phyloP scores from a whole-genome alignment of 2,113 vertebrate species.

The Tachysurus vachellii region DNA sequence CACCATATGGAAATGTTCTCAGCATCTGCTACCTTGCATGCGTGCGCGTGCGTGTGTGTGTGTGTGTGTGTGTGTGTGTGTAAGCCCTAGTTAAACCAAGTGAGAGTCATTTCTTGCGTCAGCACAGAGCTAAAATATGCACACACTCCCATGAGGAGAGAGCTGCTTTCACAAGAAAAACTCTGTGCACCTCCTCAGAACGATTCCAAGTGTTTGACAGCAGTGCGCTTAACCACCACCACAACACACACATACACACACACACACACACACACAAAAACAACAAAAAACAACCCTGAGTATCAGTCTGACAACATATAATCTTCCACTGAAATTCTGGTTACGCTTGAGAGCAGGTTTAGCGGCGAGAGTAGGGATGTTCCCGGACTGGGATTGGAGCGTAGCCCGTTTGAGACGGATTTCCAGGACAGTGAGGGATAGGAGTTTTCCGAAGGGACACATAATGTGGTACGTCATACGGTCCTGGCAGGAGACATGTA shows the following conservation, averaged over 20 bases:
- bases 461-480: constrained; percentile 24
- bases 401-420: constrained; percentile 47
- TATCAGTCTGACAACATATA: not conserved
- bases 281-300: not conserved
- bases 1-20: constrained; percentile 27
- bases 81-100: constrained; percentile 33
- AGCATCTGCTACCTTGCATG: constrained; percentile 28
- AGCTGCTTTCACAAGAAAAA: constrained; percentile 24
- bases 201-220: not conserved
- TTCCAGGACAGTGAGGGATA: constrained; percentile 65
- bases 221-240: not conserved
- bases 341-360: not conserved
- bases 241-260: not conserved
- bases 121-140: constrained; percentile 46
- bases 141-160: constrained; percentile 39
- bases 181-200: not conserved
- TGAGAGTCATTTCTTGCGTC: constrained; percentile 43
- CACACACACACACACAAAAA: not conserved
- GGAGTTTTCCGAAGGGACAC: constrained; percentile 53
- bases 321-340: not conserved
- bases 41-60: constrained; percentile 8
- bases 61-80: not conserved
- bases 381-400: constrained; percentile 59
- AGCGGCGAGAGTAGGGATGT: not conserved
- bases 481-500: constrained; percentile 4